Evolutionary conservation across 2,113 vertebrate genomes (phyloP), one percentile per base, ranked within the genome.

Genomic region (Thryonomys swinderianus): DNA sequence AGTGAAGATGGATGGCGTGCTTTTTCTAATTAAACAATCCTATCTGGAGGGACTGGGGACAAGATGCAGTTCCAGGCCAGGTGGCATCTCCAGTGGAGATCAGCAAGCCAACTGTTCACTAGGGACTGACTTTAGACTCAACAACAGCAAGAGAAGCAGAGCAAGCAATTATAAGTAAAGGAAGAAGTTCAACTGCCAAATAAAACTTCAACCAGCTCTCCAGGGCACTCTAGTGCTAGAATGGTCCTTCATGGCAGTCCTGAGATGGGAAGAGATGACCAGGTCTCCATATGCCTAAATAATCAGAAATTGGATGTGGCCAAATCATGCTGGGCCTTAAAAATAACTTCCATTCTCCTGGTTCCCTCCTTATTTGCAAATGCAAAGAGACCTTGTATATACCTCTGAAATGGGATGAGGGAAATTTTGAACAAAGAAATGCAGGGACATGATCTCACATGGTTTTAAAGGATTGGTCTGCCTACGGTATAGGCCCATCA

Each of bases 361-460:
- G 40, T 76, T 95, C n/a, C 21, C 16, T 78, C n/a, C 42, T 96
- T 94, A 86, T 87, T 79, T 95, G 45, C 32, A 76, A 85, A 64
- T 59, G 10, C 81, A 7, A 21, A n/a, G 64, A 83, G 11, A 30
- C 23, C 88, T 84, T 69, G 73, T 5, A 59, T 94, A n/a, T 80
- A 61, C 76, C n/a, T 90, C 55, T 83, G 34, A 45, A 25, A 40
- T 45, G 71, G 45, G 82, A 21, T 30, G 21, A 84, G 69, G 25
- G 80, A 59, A 83, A 59, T 88, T 91, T 79, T 81, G 40, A 87
- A 23, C 84, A 40, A 69, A 67, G 25, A 89, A 64, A 32, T 87
- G 14, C 27, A 57, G 37, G 42, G 21, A 51, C 27, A 53, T 76
- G 45, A 69, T 85, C 53, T 51, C 34, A 37, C 6, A 69, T 17